Evolutionary conservation across 2,797 vertebrate species (phyloP).

Genomic region (Cirrhinus mrigala): DNA sequence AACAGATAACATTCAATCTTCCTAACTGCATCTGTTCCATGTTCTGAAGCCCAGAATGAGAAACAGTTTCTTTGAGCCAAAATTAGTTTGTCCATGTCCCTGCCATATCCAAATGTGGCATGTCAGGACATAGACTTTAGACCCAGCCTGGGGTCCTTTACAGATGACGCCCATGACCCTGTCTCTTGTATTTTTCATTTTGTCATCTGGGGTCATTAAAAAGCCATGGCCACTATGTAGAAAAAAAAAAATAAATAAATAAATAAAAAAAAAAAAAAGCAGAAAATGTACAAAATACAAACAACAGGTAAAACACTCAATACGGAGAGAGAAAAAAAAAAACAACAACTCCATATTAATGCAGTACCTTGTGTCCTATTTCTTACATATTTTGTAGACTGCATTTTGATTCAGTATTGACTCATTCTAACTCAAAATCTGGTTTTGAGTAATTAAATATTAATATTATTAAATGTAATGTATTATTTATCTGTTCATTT

Average conservation of each 20-base stretch:
- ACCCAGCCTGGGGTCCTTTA: slow-evolving; percentile 5
- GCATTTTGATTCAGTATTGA: neutral
- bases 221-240: neutral
- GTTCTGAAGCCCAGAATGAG: neutral
- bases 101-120: slow-evolving; percentile 35
- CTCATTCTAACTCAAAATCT: neutral
- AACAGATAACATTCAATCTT: neutral
- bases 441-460: neutral
- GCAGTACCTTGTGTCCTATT: neutral
- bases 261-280: too few relatives aligned
- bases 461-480: neutral
- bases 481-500: neutral
- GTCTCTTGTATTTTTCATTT: slow-evolving; percentile 8
- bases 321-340: too few relatives aligned
- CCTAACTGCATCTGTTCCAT: slow-evolving; percentile 4
- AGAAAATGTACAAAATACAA: too few relatives aligned
- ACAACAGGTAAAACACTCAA: too few relatives aligned
- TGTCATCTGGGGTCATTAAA: neutral
- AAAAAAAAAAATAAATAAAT: neutral
- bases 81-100: slow-evolving; percentile 12
- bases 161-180: slow-evolving; percentile 9
- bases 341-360: neutral
- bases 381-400: neutral
- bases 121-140: slow-evolving; percentile 21
- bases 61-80: neutral